Base-by-base conservation (phyloP, 2,113 vertebrate genomes). In the Vimba vimba region DNA sequence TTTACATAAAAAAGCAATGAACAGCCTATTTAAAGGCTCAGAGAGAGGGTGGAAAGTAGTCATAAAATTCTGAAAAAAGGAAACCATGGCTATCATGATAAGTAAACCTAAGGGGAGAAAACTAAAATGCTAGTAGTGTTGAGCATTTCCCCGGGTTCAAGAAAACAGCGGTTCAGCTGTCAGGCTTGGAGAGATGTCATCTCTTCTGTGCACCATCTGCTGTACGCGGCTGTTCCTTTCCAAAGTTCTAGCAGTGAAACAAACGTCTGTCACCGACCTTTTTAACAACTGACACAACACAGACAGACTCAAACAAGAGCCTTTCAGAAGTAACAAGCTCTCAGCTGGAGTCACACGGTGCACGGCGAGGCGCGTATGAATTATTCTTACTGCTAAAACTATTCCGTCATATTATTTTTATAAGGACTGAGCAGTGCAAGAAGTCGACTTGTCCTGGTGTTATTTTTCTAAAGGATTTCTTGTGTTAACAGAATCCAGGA, bases 371-470 rank as follows among this genome's bases (percentile, higher is more conserved):
- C 12, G 4, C n/a, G 0, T 21, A 81, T 81, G 39, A 64, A 81
- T 81, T 81, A 81, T 81, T 81, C 79, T 79, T 11, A 47, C 23
- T 47, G 79, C 59, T 81, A 3, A 81, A 81, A 47, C 39, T 10
- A 11, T 81, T 66, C 36, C n/a, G 17, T 81, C 77, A 79, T 81
- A 47, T 64, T 66, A 81, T 27, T 64, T 81, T 81, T 47, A 81
- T 81, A 62, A 60, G 52, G 77, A 30, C 17, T 25, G 77, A 45
- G 77, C 77, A 43, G 23, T 62, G 36, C 77, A 25, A 43, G 77
- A 45, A 9, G 57, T 47, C 73, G 6, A 50, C 73, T 27, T 50
- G 73, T 75, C 23, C 73, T 47, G 27, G 71, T 45, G 15, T 25
- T 47, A 4, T 47, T 50, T 45, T 47, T 27, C n/a, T 50, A 75